Conservation (phyloP, 1,140 invertebrate species). For the Calephelis virginiensis region DNA sequence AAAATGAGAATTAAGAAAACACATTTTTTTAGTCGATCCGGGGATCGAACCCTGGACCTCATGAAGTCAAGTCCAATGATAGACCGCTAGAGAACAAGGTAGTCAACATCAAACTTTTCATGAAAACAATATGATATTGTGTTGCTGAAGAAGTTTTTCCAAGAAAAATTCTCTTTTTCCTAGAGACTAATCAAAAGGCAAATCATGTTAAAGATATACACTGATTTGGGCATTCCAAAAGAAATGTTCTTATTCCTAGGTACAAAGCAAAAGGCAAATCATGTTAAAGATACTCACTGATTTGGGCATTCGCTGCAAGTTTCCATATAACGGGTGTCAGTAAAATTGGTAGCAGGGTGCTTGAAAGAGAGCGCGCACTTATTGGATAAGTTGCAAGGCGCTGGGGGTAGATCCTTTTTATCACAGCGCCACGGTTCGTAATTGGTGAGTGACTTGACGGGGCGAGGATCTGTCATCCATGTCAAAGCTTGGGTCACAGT, state of each 20-base stretch:
- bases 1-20: too few species aligned
- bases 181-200: too few species aligned
- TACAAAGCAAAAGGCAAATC: too few species aligned
- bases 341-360: slow-evolving; percentile 85
- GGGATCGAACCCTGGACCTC: too few species aligned
- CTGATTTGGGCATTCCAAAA: slow-evolving; percentile 87
- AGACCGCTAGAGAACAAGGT: too few species aligned
- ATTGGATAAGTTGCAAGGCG: slow-evolving; percentile 89
- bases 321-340: slow-evolving; percentile 91
- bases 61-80: neutral
- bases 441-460: slow-evolving; percentile 83
- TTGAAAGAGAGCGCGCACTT: slow-evolving; percentile 92
- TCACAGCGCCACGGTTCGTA: slow-evolving; percentile 91
- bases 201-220: slow-evolving; percentile 54
- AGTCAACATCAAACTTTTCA: too few species aligned
- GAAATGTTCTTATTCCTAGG: too few species aligned
- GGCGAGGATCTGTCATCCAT: slow-evolving; percentile 93
- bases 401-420: slow-evolving; percentile 84
- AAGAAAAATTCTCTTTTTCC: too few species aligned
- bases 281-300: slow-evolving; percentile 74
- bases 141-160: slow-evolving; percentile 56
- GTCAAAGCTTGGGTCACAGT: slow-evolving; percentile 93
- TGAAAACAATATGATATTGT: too few species aligned
- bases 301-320: slow-evolving; percentile 92
- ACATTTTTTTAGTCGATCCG: too few species aligned